Percentiles rank a stretch among this genome's conserved stretches.
Evolutionary conservation across 2,113 vertebrate genomes (phyloP).

Genomic region (Peromyscus maniculatus): DNA sequence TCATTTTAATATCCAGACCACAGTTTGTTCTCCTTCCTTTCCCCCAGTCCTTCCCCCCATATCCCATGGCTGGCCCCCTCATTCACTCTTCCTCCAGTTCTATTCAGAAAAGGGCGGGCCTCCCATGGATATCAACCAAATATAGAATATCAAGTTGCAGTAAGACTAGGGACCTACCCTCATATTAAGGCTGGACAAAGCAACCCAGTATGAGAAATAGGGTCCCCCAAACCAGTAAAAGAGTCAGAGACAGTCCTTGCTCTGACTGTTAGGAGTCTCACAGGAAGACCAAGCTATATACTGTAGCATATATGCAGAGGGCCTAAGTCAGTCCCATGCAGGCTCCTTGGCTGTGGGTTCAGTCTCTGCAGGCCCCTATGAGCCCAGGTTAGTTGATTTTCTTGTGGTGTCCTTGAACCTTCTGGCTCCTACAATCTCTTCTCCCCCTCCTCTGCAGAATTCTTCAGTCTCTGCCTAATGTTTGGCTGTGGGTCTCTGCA

Average conservation of each 20-base stretch:
- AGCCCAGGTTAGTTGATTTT: background rate
- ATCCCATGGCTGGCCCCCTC: background rate
- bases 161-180: background rate
- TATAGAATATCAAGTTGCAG: background rate
- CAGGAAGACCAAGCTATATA: background rate
- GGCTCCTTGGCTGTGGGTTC: background rate
- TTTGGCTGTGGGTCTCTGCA: background rate
- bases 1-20: too few species aligned
- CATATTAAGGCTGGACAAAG: background rate
- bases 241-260: background rate
- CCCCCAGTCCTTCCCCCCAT: too few species aligned
- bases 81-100: background rate
- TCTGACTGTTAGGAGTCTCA: background rate
- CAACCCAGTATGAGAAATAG: background rate
- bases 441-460: background rate
- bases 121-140: background rate
- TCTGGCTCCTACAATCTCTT: background rate
- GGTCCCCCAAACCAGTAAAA: background rate
- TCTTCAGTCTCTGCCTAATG: background rate
- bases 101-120: background rate
- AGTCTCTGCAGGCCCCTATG: background rate
- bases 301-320: background rate
- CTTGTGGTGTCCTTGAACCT: background rate
- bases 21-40: too few species aligned
- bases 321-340: background rate